phyloP scores from a whole-genome alignment of 2,113 vertebrate genomes.

The Pangasianodon gigas region DNA sequence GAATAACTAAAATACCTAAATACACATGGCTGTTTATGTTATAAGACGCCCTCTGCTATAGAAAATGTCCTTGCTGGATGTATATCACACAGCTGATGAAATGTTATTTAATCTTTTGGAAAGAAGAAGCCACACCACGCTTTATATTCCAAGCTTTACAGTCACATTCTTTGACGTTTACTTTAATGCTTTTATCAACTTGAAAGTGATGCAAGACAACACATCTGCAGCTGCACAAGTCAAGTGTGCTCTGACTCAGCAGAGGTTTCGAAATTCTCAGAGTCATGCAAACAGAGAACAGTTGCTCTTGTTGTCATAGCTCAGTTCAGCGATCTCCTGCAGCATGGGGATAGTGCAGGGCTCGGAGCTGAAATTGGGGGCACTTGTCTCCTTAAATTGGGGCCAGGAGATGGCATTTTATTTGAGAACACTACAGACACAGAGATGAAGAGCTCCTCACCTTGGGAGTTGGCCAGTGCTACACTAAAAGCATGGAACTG shows the following conservation, averaged over 20 bases:
- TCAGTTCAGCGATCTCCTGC: constrained; percentile 42
- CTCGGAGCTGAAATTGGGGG: constrained; percentile 65
- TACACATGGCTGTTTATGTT: background rate
- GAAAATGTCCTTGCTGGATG: too few relatives aligned
- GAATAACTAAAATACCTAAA: background rate
- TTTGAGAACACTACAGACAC: constrained; percentile 59
- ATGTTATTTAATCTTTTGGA: too few relatives aligned
- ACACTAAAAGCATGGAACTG: constrained; percentile 53
- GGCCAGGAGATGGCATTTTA: constrained; percentile 67
- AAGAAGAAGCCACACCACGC: too few relatives aligned
- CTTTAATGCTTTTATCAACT: background rate
- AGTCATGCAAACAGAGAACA: constrained; percentile 2
- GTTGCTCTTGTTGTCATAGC: constrained; percentile 32
- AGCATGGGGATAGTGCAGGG: constrained; percentile 38
- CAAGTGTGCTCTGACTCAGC: background rate
- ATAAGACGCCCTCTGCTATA: too few relatives aligned
- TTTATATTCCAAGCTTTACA: background rate
- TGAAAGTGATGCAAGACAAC: background rate
- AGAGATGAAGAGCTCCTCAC: constrained; percentile 43
- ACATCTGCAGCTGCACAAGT: background rate
- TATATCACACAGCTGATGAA: too few relatives aligned
- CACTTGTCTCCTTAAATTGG: constrained; percentile 66
- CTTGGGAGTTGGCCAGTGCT: constrained; percentile 41
- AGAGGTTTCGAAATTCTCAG: background rate
- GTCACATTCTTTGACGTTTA: background rate